Percentiles rank a stretch among this genome's conserved stretches.
Evolutionary conservation across 2,113 vertebrate species (phyloP).

Genomic region (Bothrops jararaca): DNA sequence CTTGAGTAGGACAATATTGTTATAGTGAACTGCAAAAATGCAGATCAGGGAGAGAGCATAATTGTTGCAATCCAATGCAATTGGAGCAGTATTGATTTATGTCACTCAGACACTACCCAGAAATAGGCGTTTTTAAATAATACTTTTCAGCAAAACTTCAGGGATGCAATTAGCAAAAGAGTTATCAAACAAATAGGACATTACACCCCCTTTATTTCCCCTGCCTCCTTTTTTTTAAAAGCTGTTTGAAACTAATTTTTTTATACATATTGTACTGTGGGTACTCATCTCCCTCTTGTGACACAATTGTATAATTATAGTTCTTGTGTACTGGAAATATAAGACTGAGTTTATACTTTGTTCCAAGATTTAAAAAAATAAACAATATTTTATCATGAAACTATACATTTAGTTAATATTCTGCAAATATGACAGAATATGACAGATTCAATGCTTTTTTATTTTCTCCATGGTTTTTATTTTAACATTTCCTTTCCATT

Average conservation of each 20-base stretch:
- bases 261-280: neutral
- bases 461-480: neutral
- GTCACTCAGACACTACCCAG: neutral
- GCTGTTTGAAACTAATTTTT: neutral
- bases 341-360: neutral
- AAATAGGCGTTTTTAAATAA: neutral
- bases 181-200: neutral
- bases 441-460: neutral
- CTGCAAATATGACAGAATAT: neutral
- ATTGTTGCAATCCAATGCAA: neutral
- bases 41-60: neutral
- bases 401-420: neutral
- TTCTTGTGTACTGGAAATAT: neutral
- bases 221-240: neutral
- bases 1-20: neutral
- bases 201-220: neutral
- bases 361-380: neutral
- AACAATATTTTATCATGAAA: neutral
- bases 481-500: neutral
- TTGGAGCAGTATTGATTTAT: neutral
- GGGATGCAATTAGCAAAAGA: neutral
- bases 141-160: neutral
- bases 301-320: neutral
- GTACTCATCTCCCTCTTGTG: constrained; percentile 10
- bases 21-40: neutral